These are phyloP conservation scores for Palythoa grandis DNA, from an alignment of 92 coral and sea anemone genomes.

Conservation along the genomic window DNA sequence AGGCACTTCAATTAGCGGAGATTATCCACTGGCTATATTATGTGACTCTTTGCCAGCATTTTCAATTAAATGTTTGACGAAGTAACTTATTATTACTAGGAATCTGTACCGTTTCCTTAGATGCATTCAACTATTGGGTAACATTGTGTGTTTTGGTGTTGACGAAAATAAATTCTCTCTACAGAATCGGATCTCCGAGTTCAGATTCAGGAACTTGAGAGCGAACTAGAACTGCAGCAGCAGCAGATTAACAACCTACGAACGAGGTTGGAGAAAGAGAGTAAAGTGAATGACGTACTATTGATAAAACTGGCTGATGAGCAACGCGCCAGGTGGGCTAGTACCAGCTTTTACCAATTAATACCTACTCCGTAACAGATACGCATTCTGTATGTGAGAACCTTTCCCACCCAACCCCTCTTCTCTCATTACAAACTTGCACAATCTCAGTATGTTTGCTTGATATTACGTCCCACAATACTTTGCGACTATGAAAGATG, in stretches of 20 bases:
- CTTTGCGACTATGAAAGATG: too few relatives aligned
- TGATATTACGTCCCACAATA: too few relatives aligned
- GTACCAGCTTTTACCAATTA: background rate
- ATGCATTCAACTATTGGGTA: too few relatives aligned
- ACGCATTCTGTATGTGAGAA: background rate
- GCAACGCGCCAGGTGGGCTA: slow-evolving; percentile 79
- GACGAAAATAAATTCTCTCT: background rate
- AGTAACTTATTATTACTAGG: too few relatives aligned
- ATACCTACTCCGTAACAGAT: background rate
- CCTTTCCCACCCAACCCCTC: background rate
- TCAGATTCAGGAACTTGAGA: slow-evolving; percentile 79
- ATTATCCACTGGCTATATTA: too few relatives aligned
- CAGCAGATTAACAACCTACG: slow-evolving; percentile 84
- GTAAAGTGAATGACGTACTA: slow-evolving; percentile 84
- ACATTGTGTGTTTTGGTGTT: background rate
- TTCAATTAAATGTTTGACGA: too few relatives aligned
- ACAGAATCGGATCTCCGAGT: slow-evolving; percentile 53
- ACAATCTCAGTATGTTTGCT: too few relatives aligned
- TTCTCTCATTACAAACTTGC: background rate
- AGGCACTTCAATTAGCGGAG: too few relatives aligned
- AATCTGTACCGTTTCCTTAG: too few relatives aligned
- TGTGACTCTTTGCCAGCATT: too few relatives aligned
- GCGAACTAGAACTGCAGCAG: slow-evolving; percentile 85
- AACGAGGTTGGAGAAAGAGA: slow-evolving; percentile 73
- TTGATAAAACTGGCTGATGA: slow-evolving; percentile 82